Base-by-base conservation (phyloP, 2,797 vertebrate species). In the Anguilla anguilla region DNA sequence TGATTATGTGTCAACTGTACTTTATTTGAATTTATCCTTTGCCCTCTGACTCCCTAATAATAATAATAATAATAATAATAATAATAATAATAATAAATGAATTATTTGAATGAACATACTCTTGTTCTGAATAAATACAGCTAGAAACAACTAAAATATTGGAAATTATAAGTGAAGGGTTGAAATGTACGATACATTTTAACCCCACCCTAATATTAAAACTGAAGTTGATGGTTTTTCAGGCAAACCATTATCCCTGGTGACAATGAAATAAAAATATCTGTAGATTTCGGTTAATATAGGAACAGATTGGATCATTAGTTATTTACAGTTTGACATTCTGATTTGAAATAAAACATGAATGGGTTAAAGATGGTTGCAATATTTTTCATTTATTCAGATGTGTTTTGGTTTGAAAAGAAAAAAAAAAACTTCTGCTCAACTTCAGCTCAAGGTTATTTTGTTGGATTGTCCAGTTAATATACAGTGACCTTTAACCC, bases 121-220 rank as follows among this genome's bases (percentile, higher is more conserved):
- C 67, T 88, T 79, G 72, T 77, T 51, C 74, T 28, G n/a, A n/a
- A 43, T 35, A 25, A 61, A 88, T 53, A 43, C 19, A 87, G 69
- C 15, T n/a, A 4, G 53, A 15, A 67, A 43, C 31, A 79, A 6
- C 69, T 43, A 57, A 83, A 43, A 83, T 64, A 35, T 43, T 31
- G 59, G 3, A 43, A n/a, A 39, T 13, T n/a, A 53, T 25, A 39
- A 19, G 39, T 39, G 39, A 39, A 39, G 39, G 39, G 39, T 39
- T 39, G 39, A 39, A 39, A 39, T 39, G 39, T 39, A 39, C 1
- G 39, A 39, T 39, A 39, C 39, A 39, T 39, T 39, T 39, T 39
- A 39, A 39, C 39, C 39, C 39, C 39, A 39, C 39, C 39, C 39
- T 39, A 39, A 39, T 39, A 39, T 39, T 39, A 39, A 39, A 39